Evolutionary conservation across 2,797 vertebrate species (phyloP), one percentile per base, ranked within the genome.

Genomic region (Echiichthys vipera): DNA sequence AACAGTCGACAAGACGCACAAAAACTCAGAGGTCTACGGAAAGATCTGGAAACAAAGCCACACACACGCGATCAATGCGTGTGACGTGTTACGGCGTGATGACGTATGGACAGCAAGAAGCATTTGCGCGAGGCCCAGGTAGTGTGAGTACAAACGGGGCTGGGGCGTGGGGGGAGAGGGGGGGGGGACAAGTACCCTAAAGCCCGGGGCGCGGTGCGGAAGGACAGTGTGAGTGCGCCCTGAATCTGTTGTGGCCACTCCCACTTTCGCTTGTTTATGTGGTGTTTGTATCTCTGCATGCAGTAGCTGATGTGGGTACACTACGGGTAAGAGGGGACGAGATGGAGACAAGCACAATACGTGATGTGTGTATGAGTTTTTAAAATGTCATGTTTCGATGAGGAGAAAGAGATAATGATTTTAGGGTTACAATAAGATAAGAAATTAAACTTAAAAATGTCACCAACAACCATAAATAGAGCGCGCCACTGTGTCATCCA

Each of bases 391-490:
- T 15, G 4, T 24, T 29, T 15, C 13, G 12, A 55, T 36, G 10
- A 36, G 5, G 2, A 12, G 49, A 25, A 10, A 36, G 6, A 6
- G 18, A 17, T 22, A 18, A 29, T 37, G 36, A 46, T 25, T 9
- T 20, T 53, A 27, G 13, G n/a, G 51, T 54, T 36, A 22, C n/a
- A 5, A 32, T 34, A 45, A 50, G 32, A 25, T 9, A 5, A 36
- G 34, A 14, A 36, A 13, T n/a, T n/a, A n/a, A n/a, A n/a, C 42
- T 4, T 10, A 29, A 37, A 4, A 75, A 50, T 24, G 42, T 11
- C 20, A 8, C 22, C 17, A 53, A 40, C 55, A 53, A 42, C 14
- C 56, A 12, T 63, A 71, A 64, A 69, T 50, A 46, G 13, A 47
- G 56, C 30, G n/a, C 34, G 0, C 34, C 49, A 22, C 40, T 55